A percentile compares a stretch with the other conserved stretches of the same genome.
These are phyloP conservation scores for Agrochola lota DNA, from an alignment of 2,888 invertebrate species.

Conservation along the genomic window DNA sequence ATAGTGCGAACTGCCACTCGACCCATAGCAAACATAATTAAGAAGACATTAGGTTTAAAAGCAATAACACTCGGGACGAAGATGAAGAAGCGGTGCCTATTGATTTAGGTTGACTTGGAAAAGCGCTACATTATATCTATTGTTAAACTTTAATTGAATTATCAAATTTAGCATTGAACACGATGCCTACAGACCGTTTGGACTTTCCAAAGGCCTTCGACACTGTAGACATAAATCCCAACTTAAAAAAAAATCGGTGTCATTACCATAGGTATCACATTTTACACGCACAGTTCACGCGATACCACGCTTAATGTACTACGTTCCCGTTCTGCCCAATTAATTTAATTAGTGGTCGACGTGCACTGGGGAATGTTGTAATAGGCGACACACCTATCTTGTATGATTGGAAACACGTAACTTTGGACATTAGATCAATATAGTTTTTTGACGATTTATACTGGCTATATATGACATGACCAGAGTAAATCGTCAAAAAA, in stretches of 20 bases:
- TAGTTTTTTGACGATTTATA: conserved; percentile 8
- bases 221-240: not conserved
- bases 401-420: conserved; percentile 60
- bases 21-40: not conserved
- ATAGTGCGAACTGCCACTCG: conserved; percentile 5
- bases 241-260: conserved; percentile 37
- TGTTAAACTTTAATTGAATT: not conserved
- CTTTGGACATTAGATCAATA: conserved; percentile 46
- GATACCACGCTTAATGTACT: conserved; percentile 71
- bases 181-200: not conserved
- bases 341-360: conserved; percentile 81
- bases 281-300: conserved; percentile 68
- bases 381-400: conserved; percentile 73
- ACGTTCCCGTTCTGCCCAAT: conserved; percentile 78
- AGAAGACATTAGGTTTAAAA: conserved; percentile 10
- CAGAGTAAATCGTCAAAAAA: too few species aligned
- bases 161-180: conserved; percentile 16
- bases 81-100: not conserved
- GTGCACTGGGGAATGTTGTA: conserved; percentile 73
- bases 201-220: conserved; percentile 50
- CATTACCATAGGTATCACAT: conserved; percentile 59
- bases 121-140: not conserved
- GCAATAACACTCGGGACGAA: not conserved
- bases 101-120: not conserved
- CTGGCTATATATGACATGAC: too few species aligned